Percentiles rank a stretch among this genome's conserved stretches.
Conservation (phyloP, 2,888 invertebrate species). For the Acronicta leporina region DNA sequence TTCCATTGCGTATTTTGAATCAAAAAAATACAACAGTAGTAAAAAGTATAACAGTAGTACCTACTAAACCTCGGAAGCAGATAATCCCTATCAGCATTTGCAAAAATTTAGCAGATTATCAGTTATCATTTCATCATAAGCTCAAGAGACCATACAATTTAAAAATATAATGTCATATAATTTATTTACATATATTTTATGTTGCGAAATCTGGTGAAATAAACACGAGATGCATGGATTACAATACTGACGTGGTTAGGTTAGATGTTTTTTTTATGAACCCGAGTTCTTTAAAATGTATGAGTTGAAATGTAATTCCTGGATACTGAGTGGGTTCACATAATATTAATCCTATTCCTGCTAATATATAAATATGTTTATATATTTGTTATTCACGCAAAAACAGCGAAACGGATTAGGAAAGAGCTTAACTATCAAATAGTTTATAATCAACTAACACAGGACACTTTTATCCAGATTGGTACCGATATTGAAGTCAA, state of each 20-base stretch:
- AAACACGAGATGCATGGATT: constrained; percentile 26
- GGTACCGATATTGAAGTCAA: too few species aligned
- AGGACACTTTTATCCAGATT: too few species aligned
- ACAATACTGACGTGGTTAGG: constrained; percentile 28
- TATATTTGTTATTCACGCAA: too few species aligned
- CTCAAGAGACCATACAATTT: constrained; percentile 42
- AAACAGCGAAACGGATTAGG: too few species aligned
- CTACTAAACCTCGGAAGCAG: constrained; percentile 14
- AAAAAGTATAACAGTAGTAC: too few species aligned
- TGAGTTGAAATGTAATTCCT: neutral
- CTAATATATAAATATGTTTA: too few species aligned
- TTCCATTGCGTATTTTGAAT: constrained; percentile 13
- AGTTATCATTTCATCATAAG: constrained; percentile 49
- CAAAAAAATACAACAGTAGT: constrained; percentile 10
- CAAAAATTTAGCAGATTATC: constrained; percentile 25
- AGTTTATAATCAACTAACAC: too few species aligned
- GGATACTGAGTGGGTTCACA: neutral
- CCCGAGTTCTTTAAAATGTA: neutral
- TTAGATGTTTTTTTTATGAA: neutral
- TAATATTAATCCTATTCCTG: too few species aligned
- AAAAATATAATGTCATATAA: constrained; percentile 23
- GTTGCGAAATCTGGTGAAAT: constrained; percentile 26
- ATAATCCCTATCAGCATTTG: constrained; percentile 24
- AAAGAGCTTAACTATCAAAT: too few species aligned
- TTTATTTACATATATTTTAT: constrained; percentile 13